A percentile compares a stretch with the other conserved stretches of the same genome.
phyloP scores from a whole-genome alignment of 2,888 invertebrate species.

The Buathra laborator region DNA sequence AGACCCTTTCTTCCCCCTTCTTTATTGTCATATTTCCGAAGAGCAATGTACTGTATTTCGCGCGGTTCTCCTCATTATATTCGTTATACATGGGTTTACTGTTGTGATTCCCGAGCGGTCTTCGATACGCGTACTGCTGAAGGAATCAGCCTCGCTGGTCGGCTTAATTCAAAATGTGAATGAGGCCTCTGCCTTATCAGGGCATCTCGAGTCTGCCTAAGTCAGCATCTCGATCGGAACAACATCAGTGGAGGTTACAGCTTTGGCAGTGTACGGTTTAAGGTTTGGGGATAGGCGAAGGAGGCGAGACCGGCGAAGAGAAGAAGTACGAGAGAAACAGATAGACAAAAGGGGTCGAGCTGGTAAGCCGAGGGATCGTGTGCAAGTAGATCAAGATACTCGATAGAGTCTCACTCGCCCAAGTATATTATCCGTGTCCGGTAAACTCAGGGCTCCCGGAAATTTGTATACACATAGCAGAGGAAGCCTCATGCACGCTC shows the following conservation, averaged over 20 bases:
- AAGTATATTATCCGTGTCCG: constrained; percentile 19
- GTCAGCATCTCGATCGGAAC: constrained; percentile 68
- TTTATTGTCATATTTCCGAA: too few species aligned
- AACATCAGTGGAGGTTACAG: constrained; percentile 36
- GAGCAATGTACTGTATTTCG: too few species aligned
- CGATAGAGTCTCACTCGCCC: constrained; percentile 14
- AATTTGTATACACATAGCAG: background rate
- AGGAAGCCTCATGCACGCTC: background rate
- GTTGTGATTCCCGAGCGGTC: background rate
- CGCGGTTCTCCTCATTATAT: too few species aligned
- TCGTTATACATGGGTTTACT: too few species aligned
- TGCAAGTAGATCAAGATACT: constrained; percentile 59
- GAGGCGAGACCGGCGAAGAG: background rate
- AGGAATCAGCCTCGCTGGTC: constrained; percentile 1
- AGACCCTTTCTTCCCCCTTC: too few species aligned
- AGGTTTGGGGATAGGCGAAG: constrained; percentile 21
- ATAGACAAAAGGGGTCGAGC: constrained; percentile 42
- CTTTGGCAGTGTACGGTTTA: constrained; percentile 16
- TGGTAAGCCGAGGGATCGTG: constrained; percentile 15
- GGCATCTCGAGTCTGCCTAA: constrained; percentile 71
- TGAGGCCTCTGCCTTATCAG: constrained; percentile 74
- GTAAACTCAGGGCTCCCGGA: background rate
- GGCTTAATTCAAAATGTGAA: constrained; percentile 59
- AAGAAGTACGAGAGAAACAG: constrained; percentile 2
- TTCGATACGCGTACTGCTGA: background rate